A percentile compares a stretch with the other conserved stretches of the same genome.
phyloP scores from a whole-genome alignment of 2,888 invertebrate species.

The Drosophila cracens region DNA sequence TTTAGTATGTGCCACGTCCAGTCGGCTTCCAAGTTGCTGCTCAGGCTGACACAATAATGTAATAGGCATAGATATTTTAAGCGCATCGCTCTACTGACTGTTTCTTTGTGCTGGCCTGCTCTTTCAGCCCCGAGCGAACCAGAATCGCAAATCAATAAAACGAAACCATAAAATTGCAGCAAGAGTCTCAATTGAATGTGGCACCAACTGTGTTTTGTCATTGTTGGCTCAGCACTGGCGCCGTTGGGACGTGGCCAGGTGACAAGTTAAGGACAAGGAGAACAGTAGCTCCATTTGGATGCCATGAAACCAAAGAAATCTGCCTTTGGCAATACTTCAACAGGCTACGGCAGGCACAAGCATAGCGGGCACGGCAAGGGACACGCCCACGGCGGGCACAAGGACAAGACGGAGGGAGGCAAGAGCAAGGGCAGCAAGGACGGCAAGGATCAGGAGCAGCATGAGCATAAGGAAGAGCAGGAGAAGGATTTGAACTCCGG shows the following conservation, averaged over 20 bases:
- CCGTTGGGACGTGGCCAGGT: slow-evolving; percentile 33
- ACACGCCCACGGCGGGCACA: slow-evolving; percentile 43
- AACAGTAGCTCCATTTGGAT: slow-evolving; percentile 38
- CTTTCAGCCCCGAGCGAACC: slow-evolving; percentile 2
- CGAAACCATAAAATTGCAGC: slow-evolving; percentile 71
- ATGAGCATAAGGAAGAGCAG: slow-evolving; percentile 56
- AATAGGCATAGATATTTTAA: slow-evolving; percentile 57
- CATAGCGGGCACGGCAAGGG: slow-evolving; percentile 56
- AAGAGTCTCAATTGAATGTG: slow-evolving; percentile 15
- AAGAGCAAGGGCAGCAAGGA: slow-evolving; percentile 41
- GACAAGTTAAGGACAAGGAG: slow-evolving; percentile 2
- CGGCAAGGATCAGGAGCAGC: slow-evolving; percentile 31
- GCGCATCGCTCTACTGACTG: slow-evolving; percentile 68
- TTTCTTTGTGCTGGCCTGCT: slow-evolving; percentile 15
- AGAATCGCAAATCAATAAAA: slow-evolving; percentile 72
- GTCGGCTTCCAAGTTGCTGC: neutral
- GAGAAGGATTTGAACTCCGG: slow-evolving; percentile 84
- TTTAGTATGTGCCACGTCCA: neutral
- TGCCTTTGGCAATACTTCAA: slow-evolving; percentile 79
- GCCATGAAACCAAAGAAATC: slow-evolving; percentile 80
- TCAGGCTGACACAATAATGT: slow-evolving; percentile 36
- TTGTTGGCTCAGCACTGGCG: slow-evolving; percentile 43
- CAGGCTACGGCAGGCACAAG: slow-evolving; percentile 79
- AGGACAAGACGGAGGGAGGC: slow-evolving; percentile 52
- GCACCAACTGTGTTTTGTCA: slow-evolving; percentile 43